Conservation (phyloP, 2,113 vertebrate species). For the Xiphophorus hellerii region DNA sequence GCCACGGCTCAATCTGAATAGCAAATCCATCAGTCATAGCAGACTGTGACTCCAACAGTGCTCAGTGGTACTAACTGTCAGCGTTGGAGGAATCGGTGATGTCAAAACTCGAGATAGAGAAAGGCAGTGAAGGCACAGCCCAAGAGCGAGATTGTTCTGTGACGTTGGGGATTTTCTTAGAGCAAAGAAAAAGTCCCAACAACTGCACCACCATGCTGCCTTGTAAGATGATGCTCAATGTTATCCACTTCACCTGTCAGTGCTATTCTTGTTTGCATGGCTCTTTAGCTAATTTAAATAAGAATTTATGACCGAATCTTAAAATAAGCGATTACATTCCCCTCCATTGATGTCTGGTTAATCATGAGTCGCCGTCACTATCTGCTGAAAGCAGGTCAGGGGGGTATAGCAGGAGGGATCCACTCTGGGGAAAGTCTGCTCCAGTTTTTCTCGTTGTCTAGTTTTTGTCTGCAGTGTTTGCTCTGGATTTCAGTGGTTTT, state of each 20-base stretch:
- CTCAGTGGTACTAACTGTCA: neutral
- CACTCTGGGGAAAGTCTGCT: conserved; percentile 54
- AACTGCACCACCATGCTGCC: neutral
- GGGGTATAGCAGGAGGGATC: conserved; percentile 38
- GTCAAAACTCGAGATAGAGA: too few relatives aligned
- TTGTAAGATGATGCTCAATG: neutral
- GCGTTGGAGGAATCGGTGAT: neutral
- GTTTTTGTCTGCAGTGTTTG: conserved; percentile 71
- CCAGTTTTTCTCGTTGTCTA: conserved; percentile 50
- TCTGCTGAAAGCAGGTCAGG: conserved; percentile 13
- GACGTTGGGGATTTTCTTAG: neutral
- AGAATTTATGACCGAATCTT: neutral
- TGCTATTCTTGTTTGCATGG: too few relatives aligned
- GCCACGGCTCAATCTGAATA: neutral
- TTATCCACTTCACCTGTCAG: too few relatives aligned
- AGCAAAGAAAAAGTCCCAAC: neutral
- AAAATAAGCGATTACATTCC: conserved; percentile 4
- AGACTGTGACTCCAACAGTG: neutral
- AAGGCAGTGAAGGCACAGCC: too few relatives aligned
- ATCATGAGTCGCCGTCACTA: neutral
- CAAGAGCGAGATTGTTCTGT: too few relatives aligned
- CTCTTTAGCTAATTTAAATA: neutral
- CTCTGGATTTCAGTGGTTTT: conserved; percentile 64
- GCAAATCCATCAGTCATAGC: neutral
- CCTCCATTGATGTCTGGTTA: neutral